Base-by-base conservation (phyloP, 2,113 vertebrate species). In the Campylomormyrus tamandua region DNA sequence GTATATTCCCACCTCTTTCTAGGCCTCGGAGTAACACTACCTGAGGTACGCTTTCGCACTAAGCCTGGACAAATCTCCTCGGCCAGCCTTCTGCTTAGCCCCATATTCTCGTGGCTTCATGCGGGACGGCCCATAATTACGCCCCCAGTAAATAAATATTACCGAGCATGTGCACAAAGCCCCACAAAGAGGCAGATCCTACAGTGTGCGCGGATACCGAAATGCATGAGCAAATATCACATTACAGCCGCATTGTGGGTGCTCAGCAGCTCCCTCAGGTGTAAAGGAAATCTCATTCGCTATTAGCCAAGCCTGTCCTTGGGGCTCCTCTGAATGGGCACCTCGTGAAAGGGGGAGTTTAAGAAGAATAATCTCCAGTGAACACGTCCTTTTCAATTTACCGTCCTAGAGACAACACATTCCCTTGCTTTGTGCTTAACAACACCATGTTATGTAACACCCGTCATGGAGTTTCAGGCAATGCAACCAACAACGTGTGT, bases 321-420 rank as follows among this genome's bases (percentile, higher is more conserved):
- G n/a, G 84, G 85, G 50, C 27, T 39, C 80, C 45, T 84, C 39
- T 84, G 83, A 84, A 46, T 48, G 45, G 83, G 24, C 45, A 48
- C 83, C 42, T 84, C 0, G 24, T 46, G 24, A 42, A 84, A 42
- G 8, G 45, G 39, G 83, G 42, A 84, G 21, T 48, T 45, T 84
- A 46, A 84, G 45, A 84, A 84, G 83, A n/a, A 84, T 84, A n/a
- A 84, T 84, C 39, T n/a, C 83, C 83, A n/a, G 83, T 48, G 83
- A 84, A 84, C 39, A 84, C 19, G 24, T 45, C 83, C 83, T 84
- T 84, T 87, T 87, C 85, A 52, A 52, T 87, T 52, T 53, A 27
- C 49, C n/a, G 0, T 84, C 83, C 45, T 27, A 39, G 85, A 27
- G 50, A 53, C 85, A 35, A 53, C 45, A 53, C 27, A 53, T 8